Percentiles rank a stretch among this genome's conserved stretches.
These are phyloP conservation scores for Camponotus pennsylvanicus DNA, from an alignment of 1,140 invertebrate species.

Conservation along the genomic window DNA sequence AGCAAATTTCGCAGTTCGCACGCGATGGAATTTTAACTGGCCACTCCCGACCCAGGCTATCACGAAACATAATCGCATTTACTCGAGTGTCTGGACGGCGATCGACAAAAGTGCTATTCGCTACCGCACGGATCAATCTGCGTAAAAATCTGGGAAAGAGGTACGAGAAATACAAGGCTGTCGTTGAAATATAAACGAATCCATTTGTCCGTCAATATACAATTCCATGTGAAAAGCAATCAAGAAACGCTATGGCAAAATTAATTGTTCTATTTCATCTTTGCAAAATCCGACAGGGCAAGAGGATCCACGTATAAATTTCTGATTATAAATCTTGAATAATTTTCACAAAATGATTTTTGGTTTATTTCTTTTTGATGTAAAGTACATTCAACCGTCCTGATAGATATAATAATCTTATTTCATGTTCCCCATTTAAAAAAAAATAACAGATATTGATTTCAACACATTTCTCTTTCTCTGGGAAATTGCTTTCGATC, in stretches of 20 bases:
- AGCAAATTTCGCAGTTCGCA: slow-evolving; percentile 53
- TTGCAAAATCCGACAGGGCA: background rate
- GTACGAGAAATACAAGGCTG: background rate
- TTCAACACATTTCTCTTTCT: background rate
- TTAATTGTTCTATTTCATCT: background rate
- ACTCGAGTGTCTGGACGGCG: slow-evolving; percentile 51
- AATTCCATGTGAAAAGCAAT: slow-evolving; percentile 5
- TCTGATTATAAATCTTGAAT: too few species aligned
- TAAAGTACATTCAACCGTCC: background rate
- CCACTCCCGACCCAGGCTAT: slow-evolving; percentile 38
- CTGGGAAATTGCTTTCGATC: background rate
- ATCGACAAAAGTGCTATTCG: slow-evolving; percentile 55
- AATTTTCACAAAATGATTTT: background rate
- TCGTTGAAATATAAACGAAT: slow-evolving; percentile 42
- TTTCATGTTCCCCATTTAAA: background rate
- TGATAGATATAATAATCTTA: background rate
- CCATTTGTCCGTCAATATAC: background rate
- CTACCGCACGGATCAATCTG: slow-evolving; percentile 31
- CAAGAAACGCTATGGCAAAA: background rate
- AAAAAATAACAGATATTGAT: background rate
- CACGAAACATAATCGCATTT: slow-evolving; percentile 62
- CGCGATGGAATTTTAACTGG: slow-evolving; percentile 62
- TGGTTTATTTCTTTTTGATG: background rate
- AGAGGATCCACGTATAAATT: background rate
- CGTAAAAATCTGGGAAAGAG: slow-evolving; percentile 27